Conservation (phyloP, 1,140 invertebrate species). For the Penaeus indicus region DNA sequence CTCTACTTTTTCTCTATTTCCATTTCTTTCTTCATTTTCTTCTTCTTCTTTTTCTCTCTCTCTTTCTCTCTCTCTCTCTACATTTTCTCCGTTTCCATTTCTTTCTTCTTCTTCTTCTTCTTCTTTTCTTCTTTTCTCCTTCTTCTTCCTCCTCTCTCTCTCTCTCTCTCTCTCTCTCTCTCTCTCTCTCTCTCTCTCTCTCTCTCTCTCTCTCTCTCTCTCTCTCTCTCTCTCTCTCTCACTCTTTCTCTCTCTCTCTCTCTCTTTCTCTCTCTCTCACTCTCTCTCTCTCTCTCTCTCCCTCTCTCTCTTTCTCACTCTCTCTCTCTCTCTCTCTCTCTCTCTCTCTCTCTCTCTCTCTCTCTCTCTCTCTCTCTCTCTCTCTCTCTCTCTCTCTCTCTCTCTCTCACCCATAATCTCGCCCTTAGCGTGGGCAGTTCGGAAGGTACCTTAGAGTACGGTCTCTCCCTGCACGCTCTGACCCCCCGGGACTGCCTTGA, state of each 20-base stretch:
- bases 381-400: slow-evolving; percentile 16
- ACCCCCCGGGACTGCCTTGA: slow-evolving; percentile 53
- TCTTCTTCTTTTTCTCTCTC: not conserved
- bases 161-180: slow-evolving; percentile 23
- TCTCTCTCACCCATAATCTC: not conserved
- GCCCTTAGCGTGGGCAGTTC: slow-evolving; percentile 53
- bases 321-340: slow-evolving; percentile 8
- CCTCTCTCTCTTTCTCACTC: slow-evolving; percentile 15
- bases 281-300: slow-evolving; percentile 47
- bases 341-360: slow-evolving; percentile 7
- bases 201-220: too few species aligned
- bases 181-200: too few species aligned
- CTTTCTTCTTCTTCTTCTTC: not conserved
- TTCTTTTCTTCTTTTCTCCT: not conserved
- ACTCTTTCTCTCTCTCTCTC: not conserved
- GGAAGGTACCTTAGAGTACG: slow-evolving; percentile 56
- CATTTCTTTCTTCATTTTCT: not conserved
- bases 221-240: too few species aligned
- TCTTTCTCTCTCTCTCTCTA: not conserved
- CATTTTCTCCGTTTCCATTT: not conserved
- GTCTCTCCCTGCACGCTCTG: slow-evolving; percentile 56
- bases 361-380: slow-evolving; percentile 10
- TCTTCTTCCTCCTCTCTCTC: slow-evolving; percentile 26
- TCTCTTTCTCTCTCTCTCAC: not conserved
- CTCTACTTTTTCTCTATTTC: not conserved